Evolutionary conservation across 1,140 invertebrate species (phyloP).

Genomic region (Drosophila grimshawi): DNA sequence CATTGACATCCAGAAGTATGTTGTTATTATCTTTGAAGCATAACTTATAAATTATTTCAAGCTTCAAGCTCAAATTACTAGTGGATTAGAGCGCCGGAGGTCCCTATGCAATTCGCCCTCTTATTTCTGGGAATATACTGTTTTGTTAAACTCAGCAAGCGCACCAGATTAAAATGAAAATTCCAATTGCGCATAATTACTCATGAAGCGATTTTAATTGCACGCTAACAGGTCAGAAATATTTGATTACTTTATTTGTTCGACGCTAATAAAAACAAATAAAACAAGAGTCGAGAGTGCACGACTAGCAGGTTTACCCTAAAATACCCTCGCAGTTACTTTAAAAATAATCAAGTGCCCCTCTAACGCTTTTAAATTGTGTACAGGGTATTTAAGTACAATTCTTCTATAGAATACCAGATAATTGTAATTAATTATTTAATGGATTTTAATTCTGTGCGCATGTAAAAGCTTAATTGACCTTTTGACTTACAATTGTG

Average conservation of each 20-base stretch:
- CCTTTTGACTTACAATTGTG: background rate
- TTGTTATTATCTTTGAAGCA: no score
- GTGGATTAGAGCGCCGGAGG: no score
- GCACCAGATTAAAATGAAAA: slow-evolving; percentile 9
- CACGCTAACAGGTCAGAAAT: background rate
- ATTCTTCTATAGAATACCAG: background rate
- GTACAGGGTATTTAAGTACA: background rate
- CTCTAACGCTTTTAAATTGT: background rate
- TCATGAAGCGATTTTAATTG: slow-evolving; percentile 4
- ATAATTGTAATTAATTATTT: slow-evolving; percentile 23
- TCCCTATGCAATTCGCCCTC: no score
- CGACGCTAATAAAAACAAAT: background rate
- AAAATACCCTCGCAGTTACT: background rate
- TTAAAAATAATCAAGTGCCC: background rate
- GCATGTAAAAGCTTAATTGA: slow-evolving; percentile 1
- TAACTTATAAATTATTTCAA: no score
- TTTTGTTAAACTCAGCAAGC: background rate
- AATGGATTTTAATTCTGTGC: slow-evolving; percentile 10
- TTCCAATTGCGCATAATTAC: slow-evolving; percentile 24
- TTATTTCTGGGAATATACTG: background rate
- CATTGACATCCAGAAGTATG: no score
- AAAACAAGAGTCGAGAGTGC: background rate
- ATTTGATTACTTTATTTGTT: slow-evolving; percentile 11
- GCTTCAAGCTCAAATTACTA: no score
- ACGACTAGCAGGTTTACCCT: no score